Conservation (phyloP, 2,797 vertebrate species). For the Zenarchopterus dispar region DNA sequence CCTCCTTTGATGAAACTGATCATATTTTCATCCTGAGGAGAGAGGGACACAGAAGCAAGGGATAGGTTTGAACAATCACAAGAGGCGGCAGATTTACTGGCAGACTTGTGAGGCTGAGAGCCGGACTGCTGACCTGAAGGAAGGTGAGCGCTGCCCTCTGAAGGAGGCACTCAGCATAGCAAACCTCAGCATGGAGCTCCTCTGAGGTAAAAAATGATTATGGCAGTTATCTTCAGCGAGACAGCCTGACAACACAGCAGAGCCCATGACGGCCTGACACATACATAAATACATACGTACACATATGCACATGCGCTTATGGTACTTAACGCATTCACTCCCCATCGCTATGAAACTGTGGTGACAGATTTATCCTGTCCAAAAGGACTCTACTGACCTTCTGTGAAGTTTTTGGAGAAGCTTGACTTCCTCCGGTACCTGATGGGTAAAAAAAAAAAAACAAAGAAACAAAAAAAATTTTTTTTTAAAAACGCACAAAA, state of each 20-base stretch:
- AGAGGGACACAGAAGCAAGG: neutral
- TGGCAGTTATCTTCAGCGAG: conserved; percentile 34
- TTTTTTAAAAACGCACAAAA: no score
- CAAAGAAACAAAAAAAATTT: neutral
- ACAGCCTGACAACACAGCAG: conserved; percentile 12
- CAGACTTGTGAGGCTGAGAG: neutral
- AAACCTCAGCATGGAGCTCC: conserved; percentile 97
- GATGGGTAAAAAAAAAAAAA: conserved; percentile 17
- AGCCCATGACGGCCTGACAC: conserved; percentile 10
- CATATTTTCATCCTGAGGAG: conserved; percentile 95
- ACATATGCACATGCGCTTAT: neutral
- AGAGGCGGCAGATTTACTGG: neutral
- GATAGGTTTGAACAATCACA: neutral
- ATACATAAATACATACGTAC: conserved; percentile 6
- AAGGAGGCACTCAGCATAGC: conserved; percentile 96
- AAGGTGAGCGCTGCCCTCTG: conserved; percentile 98
- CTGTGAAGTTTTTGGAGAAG: conserved; percentile 91
- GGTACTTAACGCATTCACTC: neutral
- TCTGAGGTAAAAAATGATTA: conserved; percentile 79
- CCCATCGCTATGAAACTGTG: neutral
- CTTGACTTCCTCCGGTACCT: conserved; percentile 94
- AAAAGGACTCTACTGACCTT: conserved; percentile 83
- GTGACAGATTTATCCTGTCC: neutral
- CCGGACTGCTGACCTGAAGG: conserved; percentile 86
- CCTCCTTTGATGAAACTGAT: conserved; percentile 98